These are phyloP conservation scores for Tipula vernalis DNA, from an alignment of 2,888 invertebrate genomes.

Conservation along the genomic window DNA sequence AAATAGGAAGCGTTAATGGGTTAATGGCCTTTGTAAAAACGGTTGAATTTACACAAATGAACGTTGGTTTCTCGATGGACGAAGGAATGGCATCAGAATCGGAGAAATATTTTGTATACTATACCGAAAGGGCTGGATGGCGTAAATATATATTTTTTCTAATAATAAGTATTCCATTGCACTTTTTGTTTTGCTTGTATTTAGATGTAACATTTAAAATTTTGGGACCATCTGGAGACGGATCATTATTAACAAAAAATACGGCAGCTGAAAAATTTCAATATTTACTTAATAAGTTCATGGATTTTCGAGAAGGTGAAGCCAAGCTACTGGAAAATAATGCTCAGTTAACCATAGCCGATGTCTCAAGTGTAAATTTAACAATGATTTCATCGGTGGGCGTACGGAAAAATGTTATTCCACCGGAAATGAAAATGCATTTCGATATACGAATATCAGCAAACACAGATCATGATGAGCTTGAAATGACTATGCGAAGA, in stretches of 20 bases:
- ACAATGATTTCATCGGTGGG: conserved; percentile 45
- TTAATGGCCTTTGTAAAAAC: conserved; percentile 55
- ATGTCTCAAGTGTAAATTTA: conserved; percentile 64
- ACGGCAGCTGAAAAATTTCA: conserved; percentile 63
- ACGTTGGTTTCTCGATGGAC: conserved; percentile 66
- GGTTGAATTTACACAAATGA: conserved; percentile 52
- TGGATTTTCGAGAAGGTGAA: conserved; percentile 48
- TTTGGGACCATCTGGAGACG: conserved; percentile 63
- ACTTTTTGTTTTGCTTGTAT: background rate
- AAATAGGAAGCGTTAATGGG: conserved; percentile 58
- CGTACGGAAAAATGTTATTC: conserved; percentile 82
- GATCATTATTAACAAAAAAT: conserved; percentile 50
- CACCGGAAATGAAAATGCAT: conserved; percentile 60
- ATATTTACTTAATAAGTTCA: conserved; percentile 48
- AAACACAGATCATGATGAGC: conserved; percentile 36
- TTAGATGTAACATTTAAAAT: conserved; percentile 52
- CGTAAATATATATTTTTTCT: conserved; percentile 40
- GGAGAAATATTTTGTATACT: conserved; percentile 47
- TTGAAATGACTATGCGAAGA: conserved; percentile 36
- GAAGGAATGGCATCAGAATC: conserved; percentile 64
- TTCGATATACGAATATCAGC: conserved; percentile 61
- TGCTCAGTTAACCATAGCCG: conserved; percentile 43
- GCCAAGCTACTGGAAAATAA: conserved; percentile 40
- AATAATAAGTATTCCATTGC: background rate
- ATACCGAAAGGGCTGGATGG: conserved; percentile 55